Evolutionary conservation across 2,888 invertebrate genomes (phyloP), one percentile per base, ranked within the genome.

Genomic region (Unio delphinus): DNA sequence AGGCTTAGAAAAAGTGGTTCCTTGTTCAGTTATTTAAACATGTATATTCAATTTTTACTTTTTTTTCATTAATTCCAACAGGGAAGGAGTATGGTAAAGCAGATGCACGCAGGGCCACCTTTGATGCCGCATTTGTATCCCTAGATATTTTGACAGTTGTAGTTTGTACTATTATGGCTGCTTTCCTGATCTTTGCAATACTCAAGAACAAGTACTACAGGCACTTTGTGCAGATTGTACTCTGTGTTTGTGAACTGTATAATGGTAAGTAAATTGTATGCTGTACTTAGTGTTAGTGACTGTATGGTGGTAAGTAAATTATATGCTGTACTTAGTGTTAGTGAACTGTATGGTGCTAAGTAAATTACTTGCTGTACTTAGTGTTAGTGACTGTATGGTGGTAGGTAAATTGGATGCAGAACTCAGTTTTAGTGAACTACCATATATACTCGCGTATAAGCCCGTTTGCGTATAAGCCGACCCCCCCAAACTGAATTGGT

Each of bases 41-140:
- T 45, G 11, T 45, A 45, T 11, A 45, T 45, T 45, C 45, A 8
- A 2, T 45, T 11, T 11, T 45, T 45, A 1, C 2, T 45, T 45
- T 11, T 11, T 11, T 0, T 45, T 45, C 45, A 11, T 45, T 45
- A 8, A 45, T 45, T 45, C 11, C 45, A 34, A 20, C 73, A 89
- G 89, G 88, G 88, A 86, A 89, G 72, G 89, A 89, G 66, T 89
- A 89, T 79, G 88, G 86, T 17, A 84, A 85, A 67, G 87, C 88
- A n/a, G 89, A 89, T 69, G 76, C 78, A n/a, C 78, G 89, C n/a
- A 88, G 87, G 88, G 78, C 85, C 65, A 80, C 83, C 57, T 86
- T 86, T 4, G 88, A 89, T 69, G 87, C 88, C 6, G 86, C 84
- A 1, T 76, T 89, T 60, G 87, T 89, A 6, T 84, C 87, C 55